Evolutionary conservation across 2,888 invertebrate genomes (phyloP).

Genomic region (Mimachlamys varia): DNA sequence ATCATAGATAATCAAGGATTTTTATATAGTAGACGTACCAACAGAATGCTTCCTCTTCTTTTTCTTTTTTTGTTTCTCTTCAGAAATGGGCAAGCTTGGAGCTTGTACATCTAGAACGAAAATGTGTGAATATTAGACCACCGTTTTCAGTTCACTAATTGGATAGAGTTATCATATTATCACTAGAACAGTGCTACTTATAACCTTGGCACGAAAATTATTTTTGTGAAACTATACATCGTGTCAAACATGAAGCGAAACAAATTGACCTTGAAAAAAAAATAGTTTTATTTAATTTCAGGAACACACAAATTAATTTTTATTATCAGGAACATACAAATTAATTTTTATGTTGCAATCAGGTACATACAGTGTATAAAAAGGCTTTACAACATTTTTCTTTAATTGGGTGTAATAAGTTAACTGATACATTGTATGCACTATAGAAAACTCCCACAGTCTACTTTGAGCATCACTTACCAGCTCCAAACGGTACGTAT

Average conservation of each 20-base stretch:
- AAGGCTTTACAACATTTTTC: too few relatives aligned
- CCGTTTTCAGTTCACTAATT: background rate
- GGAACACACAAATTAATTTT: too few relatives aligned
- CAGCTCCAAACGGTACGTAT: constrained; percentile 41
- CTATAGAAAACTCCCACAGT: background rate
- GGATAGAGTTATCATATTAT: too few relatives aligned
- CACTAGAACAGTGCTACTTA: too few relatives aligned
- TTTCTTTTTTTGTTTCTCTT: background rate
- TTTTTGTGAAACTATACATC: too few relatives aligned
- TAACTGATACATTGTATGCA: background rate
- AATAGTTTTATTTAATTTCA: too few relatives aligned
- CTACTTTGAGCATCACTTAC: background rate
- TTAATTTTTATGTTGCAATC: too few relatives aligned
- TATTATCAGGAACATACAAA: too few relatives aligned
- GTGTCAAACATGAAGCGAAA: too few relatives aligned
- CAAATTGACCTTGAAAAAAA: background rate
- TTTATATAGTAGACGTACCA: background rate
- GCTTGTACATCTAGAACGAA: background rate
- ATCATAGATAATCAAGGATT: background rate
- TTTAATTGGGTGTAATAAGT: too few relatives aligned
- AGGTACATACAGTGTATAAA: too few relatives aligned
- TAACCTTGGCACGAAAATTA: too few relatives aligned
- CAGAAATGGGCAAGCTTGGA: background rate
- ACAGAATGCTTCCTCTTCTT: background rate
- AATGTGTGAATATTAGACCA: background rate